These are phyloP conservation scores for Cygnus olor DNA, from an alignment of 2,797 vertebrate genomes.

Conservation along the genomic window DNA sequence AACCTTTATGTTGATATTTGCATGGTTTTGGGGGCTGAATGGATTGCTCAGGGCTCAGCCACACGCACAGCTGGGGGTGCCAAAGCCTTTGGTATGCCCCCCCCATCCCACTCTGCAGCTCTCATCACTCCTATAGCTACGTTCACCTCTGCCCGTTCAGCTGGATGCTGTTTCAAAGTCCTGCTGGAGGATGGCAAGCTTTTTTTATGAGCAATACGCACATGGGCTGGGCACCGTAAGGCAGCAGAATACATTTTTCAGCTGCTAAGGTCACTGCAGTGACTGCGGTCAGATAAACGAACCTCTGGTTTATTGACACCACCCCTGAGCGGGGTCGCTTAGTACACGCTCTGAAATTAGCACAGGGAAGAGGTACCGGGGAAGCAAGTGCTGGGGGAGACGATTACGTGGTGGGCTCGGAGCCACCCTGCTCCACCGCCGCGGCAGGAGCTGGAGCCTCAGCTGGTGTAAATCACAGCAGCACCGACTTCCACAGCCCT, in stretches of 20 bases:
- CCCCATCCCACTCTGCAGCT: fast-evolving
- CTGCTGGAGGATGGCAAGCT: not conserved
- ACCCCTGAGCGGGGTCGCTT: not conserved
- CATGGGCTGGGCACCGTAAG: fast-evolving
- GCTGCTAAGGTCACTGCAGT: not conserved
- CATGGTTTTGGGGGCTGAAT: too few relatives aligned
- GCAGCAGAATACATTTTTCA: fast-evolving
- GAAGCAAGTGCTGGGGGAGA: not conserved
- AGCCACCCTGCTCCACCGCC: fast-evolving
- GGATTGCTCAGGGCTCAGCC: not conserved
- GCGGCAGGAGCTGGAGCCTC: not conserved
- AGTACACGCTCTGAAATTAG: not conserved
- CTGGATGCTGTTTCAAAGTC: not conserved
- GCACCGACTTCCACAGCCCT: not conserved
- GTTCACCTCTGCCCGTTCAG: not conserved
- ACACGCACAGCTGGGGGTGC: too few relatives aligned
- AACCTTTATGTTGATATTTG: too few relatives aligned
- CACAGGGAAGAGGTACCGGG: fast-evolving
- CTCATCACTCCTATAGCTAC: not conserved
- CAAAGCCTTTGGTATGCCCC: not conserved
- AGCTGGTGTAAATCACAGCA: slow-evolving; percentile 8
- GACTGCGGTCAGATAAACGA: fast-evolving
- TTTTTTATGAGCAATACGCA: not conserved
- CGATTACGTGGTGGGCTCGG: fast-evolving
- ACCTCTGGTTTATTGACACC: not conserved